These are phyloP conservation scores for Pogonognathellus flavescens DNA, from an alignment of 1,140 invertebrate genomes.

Conservation along the genomic window DNA sequence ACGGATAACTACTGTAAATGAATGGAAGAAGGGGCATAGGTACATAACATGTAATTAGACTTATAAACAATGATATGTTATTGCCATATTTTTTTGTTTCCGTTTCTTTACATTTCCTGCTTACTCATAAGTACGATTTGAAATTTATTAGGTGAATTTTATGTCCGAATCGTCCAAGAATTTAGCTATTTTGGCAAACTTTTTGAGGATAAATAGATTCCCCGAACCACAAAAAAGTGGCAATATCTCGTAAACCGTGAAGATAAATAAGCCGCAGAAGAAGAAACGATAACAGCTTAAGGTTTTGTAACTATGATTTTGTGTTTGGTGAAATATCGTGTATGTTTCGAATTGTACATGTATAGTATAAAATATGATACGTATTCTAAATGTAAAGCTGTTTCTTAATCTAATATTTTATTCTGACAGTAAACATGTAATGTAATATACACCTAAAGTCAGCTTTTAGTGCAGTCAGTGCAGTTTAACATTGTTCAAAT, in stretches of 20 bases:
- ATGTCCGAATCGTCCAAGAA: slow-evolving; percentile 76
- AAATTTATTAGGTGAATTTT: slow-evolving; percentile 82
- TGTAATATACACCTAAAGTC: no score
- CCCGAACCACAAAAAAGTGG: slow-evolving; percentile 1
- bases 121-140: slow-evolving; percentile 77
- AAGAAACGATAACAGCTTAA: not conserved
- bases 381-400: no score
- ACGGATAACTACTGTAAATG: slow-evolving; percentile 87
- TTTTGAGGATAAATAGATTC: slow-evolving; percentile 70
- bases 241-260: not conserved
- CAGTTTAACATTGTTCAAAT: no score
- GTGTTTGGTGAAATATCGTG: not conserved
- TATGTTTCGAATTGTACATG: no score
- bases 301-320: not conserved
- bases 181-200: slow-evolving; percentile 74
- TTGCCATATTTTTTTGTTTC: not conserved
- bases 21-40: slow-evolving; percentile 74
- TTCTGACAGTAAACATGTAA: no score
- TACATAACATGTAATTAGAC: slow-evolving; percentile 10
- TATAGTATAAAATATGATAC: no score
- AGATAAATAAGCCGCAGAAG: not conserved
- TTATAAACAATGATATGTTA: not conserved
- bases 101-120: not conserved
- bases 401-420: no score
- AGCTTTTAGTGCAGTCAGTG: no score